Evolutionary conservation across 1,140 invertebrate genomes (phyloP), one percentile per base, ranked within the genome.

Genomic region (Aethina tumida): DNA sequence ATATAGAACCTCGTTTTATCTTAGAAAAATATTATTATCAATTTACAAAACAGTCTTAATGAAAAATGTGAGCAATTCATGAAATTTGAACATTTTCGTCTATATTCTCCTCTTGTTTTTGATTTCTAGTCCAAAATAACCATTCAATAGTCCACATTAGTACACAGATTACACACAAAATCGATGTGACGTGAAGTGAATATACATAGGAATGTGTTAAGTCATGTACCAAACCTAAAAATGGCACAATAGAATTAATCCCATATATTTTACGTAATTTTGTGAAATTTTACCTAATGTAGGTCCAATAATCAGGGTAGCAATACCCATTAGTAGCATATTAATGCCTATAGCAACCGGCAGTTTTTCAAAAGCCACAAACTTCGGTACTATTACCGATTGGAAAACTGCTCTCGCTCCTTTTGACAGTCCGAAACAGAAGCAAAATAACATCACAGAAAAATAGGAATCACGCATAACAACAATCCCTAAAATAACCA

Each of bases 321-420:
- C 33, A 17, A 59, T 39, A 10, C 69, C 69, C 39, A 64, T 67
- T 26, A 60, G 56, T 4, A 67, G 47, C 59, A 67, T 66, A 37
- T 62, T 59, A 15, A 71, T 51, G 4, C 67, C 67, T 34, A 53
- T 64, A 3, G 70, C 71, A 10, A 66, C 62, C 4, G 69, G 54
- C 3, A 73, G 43, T 47, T 62, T 67, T 8, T 71, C 67, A 4
- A 70, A 45, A 15, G 59, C 52, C 7, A 66, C 63, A 41, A 60
- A 56, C 35, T 62, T 59, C 5, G 66, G 65, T 13, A 68, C 53
- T 9, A 68, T 60, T 3, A 68, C 52, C 2, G 62, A 55, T 39
- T 62, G 58, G 38, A 52, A 60, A n/a, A 62, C 60, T 6, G 58
- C 57, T 33, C 59, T 56, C 3, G 47, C 47, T 1, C 59, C 59